phyloP scores from a whole-genome alignment of 2,113 vertebrate genomes.

The Labeo catla region DNA sequence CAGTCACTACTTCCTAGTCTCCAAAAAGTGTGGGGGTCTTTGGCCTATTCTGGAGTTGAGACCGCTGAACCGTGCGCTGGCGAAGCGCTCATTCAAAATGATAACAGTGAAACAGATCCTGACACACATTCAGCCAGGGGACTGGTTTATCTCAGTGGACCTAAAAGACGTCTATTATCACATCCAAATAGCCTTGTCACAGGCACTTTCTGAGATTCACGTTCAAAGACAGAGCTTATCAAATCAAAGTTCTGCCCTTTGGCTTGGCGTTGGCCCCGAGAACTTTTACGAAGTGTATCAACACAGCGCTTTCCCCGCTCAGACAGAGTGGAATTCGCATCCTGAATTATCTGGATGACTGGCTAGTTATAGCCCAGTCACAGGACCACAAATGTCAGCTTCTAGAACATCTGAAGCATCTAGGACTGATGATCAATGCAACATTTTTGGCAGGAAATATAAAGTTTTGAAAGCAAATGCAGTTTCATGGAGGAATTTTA shows the following conservation, averaged over 20 bases:
- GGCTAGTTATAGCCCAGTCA: background rate
- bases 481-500: no score
- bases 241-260: no score
- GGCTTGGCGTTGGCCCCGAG: no score
- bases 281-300: no score
- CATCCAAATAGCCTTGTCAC: no score
- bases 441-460: no score
- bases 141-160: background rate
- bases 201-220: no score
- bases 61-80: background rate
- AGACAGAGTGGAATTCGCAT: background rate
- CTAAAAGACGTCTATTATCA: no score
- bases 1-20: background rate
- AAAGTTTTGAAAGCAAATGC: no score
- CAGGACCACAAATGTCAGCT: background rate
- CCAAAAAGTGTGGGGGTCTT: background rate
- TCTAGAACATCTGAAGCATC: background rate
- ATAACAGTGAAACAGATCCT: background rate
- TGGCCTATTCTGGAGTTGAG: background rate
- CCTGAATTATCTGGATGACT: background rate
- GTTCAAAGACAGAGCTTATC: no score
- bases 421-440: background rate
- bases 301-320: no score
- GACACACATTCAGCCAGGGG: background rate
- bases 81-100: background rate